Conservation (phyloP, 2,113 vertebrate species). For the Ellobius talpinus region DNA sequence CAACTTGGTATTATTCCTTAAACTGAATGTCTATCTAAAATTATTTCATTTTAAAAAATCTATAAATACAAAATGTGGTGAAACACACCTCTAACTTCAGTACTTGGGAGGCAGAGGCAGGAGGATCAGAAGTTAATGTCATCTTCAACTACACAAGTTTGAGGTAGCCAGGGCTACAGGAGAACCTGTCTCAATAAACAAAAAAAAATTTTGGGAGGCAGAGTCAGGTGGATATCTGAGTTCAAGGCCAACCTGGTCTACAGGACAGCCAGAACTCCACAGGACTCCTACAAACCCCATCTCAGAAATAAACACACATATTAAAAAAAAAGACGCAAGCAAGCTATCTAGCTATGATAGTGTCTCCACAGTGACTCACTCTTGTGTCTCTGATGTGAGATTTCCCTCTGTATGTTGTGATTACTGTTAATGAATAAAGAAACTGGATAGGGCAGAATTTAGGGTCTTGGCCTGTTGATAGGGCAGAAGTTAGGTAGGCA, state of each 20-base stretch:
- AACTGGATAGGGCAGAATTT: too few relatives aligned
- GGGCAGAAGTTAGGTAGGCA: too few relatives aligned
- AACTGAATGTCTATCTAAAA: constrained; percentile 21
- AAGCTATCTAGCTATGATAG: not conserved
- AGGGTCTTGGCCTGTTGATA: too few relatives aligned
- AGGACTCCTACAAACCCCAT: not conserved
- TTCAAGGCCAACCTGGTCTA: not conserved
- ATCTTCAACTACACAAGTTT: not conserved
- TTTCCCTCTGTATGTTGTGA: too few relatives aligned
- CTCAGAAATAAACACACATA: not conserved
- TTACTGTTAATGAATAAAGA: too few relatives aligned
- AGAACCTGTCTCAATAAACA: not conserved
- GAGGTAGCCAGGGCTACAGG: not conserved
- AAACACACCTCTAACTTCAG: not conserved
- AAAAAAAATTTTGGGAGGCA: not conserved
- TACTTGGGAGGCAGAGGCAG: not conserved
- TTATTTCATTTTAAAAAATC: not conserved
- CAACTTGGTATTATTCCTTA: constrained; percentile 44
- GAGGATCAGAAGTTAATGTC: not conserved
- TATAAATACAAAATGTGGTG: not conserved
- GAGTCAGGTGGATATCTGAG: not conserved
- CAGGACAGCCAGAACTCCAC: not conserved
- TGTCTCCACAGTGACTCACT: constrained; percentile 31
- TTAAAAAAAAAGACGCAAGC: not conserved
- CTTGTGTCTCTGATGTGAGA: not conserved